Conservation (phyloP, 2,888 invertebrate species). For the Polydrusus pterygomalis region DNA sequence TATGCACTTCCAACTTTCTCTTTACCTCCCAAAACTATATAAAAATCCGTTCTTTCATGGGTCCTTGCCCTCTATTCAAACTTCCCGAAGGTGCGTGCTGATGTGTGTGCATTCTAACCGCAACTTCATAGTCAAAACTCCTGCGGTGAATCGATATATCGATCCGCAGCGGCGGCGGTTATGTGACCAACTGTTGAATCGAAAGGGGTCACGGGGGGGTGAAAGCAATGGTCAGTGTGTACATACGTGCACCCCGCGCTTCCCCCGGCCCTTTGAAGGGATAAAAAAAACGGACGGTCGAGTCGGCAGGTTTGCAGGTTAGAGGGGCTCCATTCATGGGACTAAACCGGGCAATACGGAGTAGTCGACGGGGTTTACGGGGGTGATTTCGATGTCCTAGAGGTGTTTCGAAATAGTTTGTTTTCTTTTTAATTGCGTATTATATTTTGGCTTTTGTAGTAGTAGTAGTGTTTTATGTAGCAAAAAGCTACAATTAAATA, state of each 20-base stretch:
- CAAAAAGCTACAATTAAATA: no score
- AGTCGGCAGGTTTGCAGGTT: constrained; percentile 14
- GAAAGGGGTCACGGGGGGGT: constrained; percentile 33
- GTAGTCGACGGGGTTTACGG: constrained; percentile 5
- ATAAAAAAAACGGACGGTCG: constrained; percentile 7
- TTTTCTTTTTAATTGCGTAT: no score
- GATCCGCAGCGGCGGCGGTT: constrained; percentile 31
- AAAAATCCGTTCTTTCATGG: constrained; percentile 8
- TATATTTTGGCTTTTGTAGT: no score
- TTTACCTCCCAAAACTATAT: not conserved
- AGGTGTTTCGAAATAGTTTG: no score
- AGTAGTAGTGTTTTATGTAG: no score
- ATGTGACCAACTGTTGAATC: constrained; percentile 52
- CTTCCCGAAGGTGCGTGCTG: constrained; percentile 21
- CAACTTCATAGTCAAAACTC: constrained; percentile 39
- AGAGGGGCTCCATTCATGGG: constrained; percentile 15
- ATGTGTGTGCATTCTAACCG: constrained; percentile 21
- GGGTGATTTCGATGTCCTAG: no score
- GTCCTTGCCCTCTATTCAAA: constrained; percentile 17
- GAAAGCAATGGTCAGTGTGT: constrained; percentile 32
- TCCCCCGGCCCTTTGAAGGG: constrained; percentile 3
- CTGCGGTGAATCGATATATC: constrained; percentile 48
- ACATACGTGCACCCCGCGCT: constrained; percentile 44
- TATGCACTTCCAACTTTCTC: not conserved
- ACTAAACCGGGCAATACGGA: not conserved